Conservation (phyloP, 2,113 vertebrate species). For the Larimichthys polyactis region DNA sequence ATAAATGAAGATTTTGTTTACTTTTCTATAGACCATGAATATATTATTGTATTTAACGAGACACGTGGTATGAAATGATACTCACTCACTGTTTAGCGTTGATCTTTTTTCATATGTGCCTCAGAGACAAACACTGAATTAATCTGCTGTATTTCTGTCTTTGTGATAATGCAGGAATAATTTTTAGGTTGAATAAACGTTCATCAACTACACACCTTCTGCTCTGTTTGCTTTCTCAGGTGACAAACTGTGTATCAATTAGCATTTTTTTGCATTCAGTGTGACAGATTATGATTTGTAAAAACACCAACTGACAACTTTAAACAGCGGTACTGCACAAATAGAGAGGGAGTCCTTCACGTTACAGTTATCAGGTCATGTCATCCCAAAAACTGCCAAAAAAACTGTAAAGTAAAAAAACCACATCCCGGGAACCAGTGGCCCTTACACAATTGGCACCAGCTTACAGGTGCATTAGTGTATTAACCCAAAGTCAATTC, state of each 20-base stretch:
- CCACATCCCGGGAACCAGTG: constrained; percentile 40
- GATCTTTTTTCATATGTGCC: constrained; percentile 54
- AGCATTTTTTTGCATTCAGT: neutral
- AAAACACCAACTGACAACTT: neutral
- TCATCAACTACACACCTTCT: constrained; percentile 4
- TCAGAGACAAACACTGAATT: constrained; percentile 38
- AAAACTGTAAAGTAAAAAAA: constrained; percentile 12
- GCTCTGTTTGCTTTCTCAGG: constrained; percentile 15
- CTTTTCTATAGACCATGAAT: constrained; percentile 55
- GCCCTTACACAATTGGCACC: constrained; percentile 62
- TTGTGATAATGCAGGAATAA: constrained; percentile 26
- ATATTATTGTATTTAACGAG: constrained; percentile 65
- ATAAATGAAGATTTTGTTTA: constrained; percentile 60
- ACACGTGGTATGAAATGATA: constrained; percentile 21
- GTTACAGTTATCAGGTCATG: constrained; percentile 11
- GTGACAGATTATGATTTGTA: neutral
- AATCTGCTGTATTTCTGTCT: constrained; percentile 71
- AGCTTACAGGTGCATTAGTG: constrained; percentile 77
- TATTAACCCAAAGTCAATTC: constrained; percentile 70
- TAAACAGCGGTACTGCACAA: neutral
- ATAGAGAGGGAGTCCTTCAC: constrained; percentile 32
- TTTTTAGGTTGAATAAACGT: constrained; percentile 73
- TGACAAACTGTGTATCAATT: neutral
- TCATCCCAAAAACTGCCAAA: constrained; percentile 23
- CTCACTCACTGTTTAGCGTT: constrained; percentile 24